A percentile compares a stretch with the other conserved stretches of the same genome.
phyloP scores from a whole-genome alignment of 2,797 vertebrate genomes.

The Distichodus sexfasciatus region DNA sequence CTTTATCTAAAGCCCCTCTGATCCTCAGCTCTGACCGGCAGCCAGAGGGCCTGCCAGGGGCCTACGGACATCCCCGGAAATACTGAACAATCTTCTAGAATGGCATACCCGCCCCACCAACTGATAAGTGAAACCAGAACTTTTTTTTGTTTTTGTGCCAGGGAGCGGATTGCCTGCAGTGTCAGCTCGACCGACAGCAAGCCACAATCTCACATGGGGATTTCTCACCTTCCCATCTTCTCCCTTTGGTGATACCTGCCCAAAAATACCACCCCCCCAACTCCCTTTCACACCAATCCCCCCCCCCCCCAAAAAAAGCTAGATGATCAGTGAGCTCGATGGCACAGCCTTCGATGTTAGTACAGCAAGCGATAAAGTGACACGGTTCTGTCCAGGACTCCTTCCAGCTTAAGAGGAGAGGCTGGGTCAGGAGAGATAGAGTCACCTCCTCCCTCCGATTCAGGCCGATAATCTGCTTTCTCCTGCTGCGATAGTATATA shows the following conservation, averaged over 20 bases:
- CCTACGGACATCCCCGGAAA: not conserved
- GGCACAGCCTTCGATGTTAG: slow-evolving; percentile 3
- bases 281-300: slow-evolving; percentile 8
- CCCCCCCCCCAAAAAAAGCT: slow-evolving; percentile 33
- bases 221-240: slow-evolving; percentile 16
- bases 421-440: slow-evolving; percentile 49
- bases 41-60: slow-evolving; percentile 5
- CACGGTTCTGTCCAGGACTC: slow-evolving; percentile 13
- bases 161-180: slow-evolving; percentile 18
- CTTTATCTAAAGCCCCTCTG: slow-evolving; percentile 46
- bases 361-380: slow-evolving; percentile 12
- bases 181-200: not conserved
- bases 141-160: not conserved
- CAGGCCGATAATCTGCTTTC: slow-evolving; percentile 69
- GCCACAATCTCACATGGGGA: slow-evolving; percentile 5
- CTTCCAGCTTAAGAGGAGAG: slow-evolving; percentile 22
- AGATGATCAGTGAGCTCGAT: slow-evolving; percentile 49
- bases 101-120: not conserved
- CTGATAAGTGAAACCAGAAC: not conserved
- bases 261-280: not conserved
- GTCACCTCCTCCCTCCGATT: slow-evolving; percentile 54
- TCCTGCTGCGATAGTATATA: slow-evolving; percentile 71
- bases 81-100: not conserved
- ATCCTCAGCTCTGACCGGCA: slow-evolving; percentile 6
- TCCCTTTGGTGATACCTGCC: not conserved